These are phyloP conservation scores for Wasmannia auropunctata DNA, from an alignment of 1,140 invertebrate genomes.

Conservation along the genomic window DNA sequence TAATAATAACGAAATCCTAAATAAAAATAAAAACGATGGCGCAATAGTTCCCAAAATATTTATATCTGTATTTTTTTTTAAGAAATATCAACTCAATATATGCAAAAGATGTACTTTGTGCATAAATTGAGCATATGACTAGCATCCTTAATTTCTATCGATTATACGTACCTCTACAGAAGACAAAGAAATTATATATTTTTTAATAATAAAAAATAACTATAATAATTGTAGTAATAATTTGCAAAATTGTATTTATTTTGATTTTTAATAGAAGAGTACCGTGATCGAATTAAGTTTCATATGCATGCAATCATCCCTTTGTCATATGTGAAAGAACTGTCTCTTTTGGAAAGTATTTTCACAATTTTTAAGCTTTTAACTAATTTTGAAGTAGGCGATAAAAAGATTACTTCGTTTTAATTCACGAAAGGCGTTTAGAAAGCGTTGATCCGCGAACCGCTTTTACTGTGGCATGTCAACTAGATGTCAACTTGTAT, in stretches of 20 bases:
- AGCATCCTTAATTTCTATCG: background rate
- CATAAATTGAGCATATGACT: background rate
- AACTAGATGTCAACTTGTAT: background rate
- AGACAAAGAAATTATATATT: background rate
- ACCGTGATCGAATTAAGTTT: background rate
- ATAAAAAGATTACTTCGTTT: background rate
- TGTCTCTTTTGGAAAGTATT: background rate
- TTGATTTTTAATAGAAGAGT: background rate
- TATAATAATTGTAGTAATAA: constrained; percentile 9
- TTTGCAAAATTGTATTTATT: background rate
- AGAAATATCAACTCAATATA: background rate
- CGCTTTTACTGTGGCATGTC: background rate
- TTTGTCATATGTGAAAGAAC: background rate
- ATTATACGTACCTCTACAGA: background rate
- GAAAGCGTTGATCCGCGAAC: background rate
- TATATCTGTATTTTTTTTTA: background rate
- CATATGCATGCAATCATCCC: background rate
- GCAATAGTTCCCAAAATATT: background rate
- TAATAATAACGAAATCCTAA: constrained; percentile 1
- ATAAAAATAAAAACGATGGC: background rate
- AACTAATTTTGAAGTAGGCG: background rate
- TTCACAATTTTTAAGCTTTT: background rate
- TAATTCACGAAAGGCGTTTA: background rate
- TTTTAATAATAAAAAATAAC: background rate
- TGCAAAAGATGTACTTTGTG: background rate